Evolutionary conservation across 2,888 invertebrate species (phyloP), one percentile per base, ranked within the genome.

Genomic region (Drosophila diplacantha): DNA sequence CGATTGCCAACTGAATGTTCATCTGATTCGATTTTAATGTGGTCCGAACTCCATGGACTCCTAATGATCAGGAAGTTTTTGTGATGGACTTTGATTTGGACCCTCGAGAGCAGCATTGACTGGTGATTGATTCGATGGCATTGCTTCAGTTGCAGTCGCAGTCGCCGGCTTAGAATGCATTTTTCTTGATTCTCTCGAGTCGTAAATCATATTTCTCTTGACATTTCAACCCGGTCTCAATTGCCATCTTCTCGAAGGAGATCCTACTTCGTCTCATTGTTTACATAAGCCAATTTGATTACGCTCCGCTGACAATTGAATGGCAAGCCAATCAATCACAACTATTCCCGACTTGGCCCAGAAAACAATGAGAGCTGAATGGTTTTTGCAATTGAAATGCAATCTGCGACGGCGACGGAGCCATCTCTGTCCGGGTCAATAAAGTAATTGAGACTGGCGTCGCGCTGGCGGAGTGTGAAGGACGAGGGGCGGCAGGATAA

Each of bases 381-480:
- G 24, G 39, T 60, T 50, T 50, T 60, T 50, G 50, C 61, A 71
- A 74, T 61, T 52, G 65, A 59, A 69, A 69, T 53, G 49, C 69
- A 66, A 52, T 66, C 62, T 53, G 47, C 35, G 74, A 64, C 41
- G 62, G 68, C 65, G 69, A 74, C 72, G 26, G 51, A 29, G 32
- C n/a, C 35, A 22, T 32, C 47, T 63, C 44, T 31, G 55, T 44
- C 34, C 35, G 69, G 44, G 74, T 79, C 78, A 79, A 81, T 79
- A 81, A 79, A 81, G 81, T 79, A 81, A 79, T 79, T 79, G 78
- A 79, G 81, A 76, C 81, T 79, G 78, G 78, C 78, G 81, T 79
- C 78, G 66, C 63, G 62, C 69, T 65, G 74, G 68, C 78, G 55
- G 69, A 77, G 75, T 52, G 52, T 46, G 12, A 37, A 43, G 49